Conservation (phyloP, 2,797 vertebrate species). For the Oreochromis mossambicus region DNA sequence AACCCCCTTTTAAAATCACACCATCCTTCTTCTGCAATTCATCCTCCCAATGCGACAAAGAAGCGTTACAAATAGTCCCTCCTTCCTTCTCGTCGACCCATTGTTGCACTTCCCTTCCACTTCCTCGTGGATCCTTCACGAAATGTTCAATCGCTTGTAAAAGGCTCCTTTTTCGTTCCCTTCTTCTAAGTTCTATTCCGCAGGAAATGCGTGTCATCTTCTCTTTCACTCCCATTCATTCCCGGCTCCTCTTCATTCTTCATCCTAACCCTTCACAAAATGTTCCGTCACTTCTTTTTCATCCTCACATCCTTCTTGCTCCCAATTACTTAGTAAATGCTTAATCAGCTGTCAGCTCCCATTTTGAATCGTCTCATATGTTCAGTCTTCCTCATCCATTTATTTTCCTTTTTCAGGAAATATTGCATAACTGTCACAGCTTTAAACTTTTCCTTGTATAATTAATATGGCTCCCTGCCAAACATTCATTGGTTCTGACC, state of each 20-base stretch:
- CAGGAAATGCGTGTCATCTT: slow-evolving; percentile 36
- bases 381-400: slow-evolving; percentile 5
- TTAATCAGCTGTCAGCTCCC: slow-evolving; percentile 42
- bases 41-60: not conserved
- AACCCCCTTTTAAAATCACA: not conserved
- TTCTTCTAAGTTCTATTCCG: slow-evolving; percentile 25
- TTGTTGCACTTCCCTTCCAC: slow-evolving; percentile 10
- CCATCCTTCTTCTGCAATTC: not conserved
- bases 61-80: not conserved
- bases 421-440: slow-evolving; percentile 1
- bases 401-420: not conserved
- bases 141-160: slow-evolving; percentile 43
- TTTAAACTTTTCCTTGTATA: slow-evolving; percentile 4
- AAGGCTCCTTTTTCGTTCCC: slow-evolving; percentile 19
- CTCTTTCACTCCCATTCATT: slow-evolving; percentile 39
- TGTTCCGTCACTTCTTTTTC: slow-evolving; percentile 39
- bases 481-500: not conserved
- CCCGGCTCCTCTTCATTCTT: slow-evolving; percentile 29
- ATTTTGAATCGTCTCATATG: slow-evolving; percentile 20
- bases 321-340: slow-evolving; percentile 39
- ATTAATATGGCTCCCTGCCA: not conserved
- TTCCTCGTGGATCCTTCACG: slow-evolving; percentile 21
- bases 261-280: slow-evolving; percentile 40
- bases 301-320: slow-evolving; percentile 33
- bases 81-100: not conserved